Conservation (phyloP, 1,140 invertebrate species). For the Myzus persicae region DNA sequence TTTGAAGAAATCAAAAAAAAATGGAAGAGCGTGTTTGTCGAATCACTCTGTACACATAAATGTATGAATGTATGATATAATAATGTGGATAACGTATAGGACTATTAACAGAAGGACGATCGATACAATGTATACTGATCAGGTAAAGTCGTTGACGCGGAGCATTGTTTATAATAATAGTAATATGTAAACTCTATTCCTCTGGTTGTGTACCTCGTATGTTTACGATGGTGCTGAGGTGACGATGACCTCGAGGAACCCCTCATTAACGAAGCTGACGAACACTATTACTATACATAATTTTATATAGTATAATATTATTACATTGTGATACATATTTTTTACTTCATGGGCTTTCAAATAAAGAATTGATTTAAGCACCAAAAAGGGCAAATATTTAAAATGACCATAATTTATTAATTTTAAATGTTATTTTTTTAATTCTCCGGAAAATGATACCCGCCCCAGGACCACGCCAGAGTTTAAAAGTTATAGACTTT, state of each 20-base stretch:
- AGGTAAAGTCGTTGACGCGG: neutral
- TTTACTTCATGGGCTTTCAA: neutral
- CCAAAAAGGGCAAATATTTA: neutral
- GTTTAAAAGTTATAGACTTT: neutral
- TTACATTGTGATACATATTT: neutral
- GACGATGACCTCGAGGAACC: neutral
- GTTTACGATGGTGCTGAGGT: neutral
- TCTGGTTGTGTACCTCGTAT: neutral
- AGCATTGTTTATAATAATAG: neutral
- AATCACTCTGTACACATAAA: neutral
- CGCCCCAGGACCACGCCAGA: no score
- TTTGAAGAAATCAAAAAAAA: no score
- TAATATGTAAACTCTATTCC: neutral
- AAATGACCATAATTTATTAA: neutral
- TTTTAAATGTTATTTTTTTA: no score
- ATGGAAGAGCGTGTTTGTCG: no score
- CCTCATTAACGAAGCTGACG: neutral
- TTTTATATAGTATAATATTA: neutral
- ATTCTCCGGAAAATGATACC: neutral
- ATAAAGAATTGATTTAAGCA: neutral
- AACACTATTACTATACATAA: neutral
- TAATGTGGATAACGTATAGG: neutral
- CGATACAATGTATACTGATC: neutral
- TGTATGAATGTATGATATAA: neutral
- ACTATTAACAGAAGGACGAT: conserved; percentile 6